Percentiles rank a stretch among this genome's conserved stretches.
These are phyloP conservation scores for Alloplasta piceator DNA, from an alignment of 2,888 invertebrate species.

Conservation along the genomic window DNA sequence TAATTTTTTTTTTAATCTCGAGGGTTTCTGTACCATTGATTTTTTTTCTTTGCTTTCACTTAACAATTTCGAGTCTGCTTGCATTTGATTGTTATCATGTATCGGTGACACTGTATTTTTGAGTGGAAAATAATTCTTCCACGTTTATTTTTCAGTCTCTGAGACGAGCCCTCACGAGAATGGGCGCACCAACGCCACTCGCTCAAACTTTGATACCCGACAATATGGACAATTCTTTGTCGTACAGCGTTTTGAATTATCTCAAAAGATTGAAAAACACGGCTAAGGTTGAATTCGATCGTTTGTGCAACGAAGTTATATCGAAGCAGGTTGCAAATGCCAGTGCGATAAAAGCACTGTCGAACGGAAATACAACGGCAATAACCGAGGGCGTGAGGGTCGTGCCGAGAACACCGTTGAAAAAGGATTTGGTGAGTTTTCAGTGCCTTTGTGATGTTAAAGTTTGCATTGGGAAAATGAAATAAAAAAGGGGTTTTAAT, in stretches of 20 bases:
- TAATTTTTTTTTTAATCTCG: constrained; percentile 13
- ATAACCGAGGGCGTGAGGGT: constrained; percentile 91
- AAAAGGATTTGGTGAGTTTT: constrained; percentile 89
- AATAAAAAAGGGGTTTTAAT: no score
- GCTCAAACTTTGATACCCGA: constrained; percentile 95
- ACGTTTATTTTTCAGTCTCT: constrained; percentile 88
- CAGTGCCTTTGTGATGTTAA: no score
- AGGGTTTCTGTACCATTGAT: no score
- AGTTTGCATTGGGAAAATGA: no score
- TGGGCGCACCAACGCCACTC: constrained; percentile 94
- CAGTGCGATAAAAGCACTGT: constrained; percentile 78
- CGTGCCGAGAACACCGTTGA: constrained; percentile 88
- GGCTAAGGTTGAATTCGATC: constrained; percentile 95
- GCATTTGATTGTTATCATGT: no score
- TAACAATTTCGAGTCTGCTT: neutral
- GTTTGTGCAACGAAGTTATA: constrained; percentile 91
- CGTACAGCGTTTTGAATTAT: constrained; percentile 96
- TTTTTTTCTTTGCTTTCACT: constrained; percentile 13
- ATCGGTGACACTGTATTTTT: no score
- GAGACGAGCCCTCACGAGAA: constrained; percentile 94
- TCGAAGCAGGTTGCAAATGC: constrained; percentile 85
- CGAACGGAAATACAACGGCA: constrained; percentile 83
- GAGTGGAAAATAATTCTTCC: no score
- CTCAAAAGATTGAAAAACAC: constrained; percentile 97
- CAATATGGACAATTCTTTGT: constrained; percentile 95